phyloP scores from a whole-genome alignment of 2,888 invertebrate species.

The Tridacna gigas region DNA sequence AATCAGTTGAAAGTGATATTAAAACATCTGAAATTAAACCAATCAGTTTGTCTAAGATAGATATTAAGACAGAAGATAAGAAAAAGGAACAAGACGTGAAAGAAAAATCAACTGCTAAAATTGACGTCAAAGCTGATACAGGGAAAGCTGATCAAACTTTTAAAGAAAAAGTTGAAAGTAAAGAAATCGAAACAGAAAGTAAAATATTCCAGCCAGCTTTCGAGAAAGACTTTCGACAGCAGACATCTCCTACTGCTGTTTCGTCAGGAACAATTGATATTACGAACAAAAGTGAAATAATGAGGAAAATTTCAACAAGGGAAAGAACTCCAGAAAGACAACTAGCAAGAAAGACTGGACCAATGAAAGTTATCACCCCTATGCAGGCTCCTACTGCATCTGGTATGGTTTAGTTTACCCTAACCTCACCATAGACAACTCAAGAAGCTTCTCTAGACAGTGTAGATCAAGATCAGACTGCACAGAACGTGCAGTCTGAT shows the following conservation, averaged over 20 bases:
- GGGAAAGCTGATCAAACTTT: neutral
- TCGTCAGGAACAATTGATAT: constrained; percentile 56
- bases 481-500: too few species aligned
- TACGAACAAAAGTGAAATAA: constrained; percentile 58
- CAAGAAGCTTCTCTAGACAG: too few species aligned
- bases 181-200: neutral
- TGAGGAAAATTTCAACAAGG: constrained; percentile 56
- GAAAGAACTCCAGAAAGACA: constrained; percentile 63
- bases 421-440: too few species aligned
- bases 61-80: too few species aligned
- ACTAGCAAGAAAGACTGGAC: constrained; percentile 45
- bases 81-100: too few species aligned
- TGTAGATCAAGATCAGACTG: too few species aligned
- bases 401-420: constrained; percentile 10
- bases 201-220: constrained; percentile 17
- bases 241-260: neutral
- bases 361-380: constrained; percentile 59
- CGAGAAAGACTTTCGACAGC: constrained; percentile 31
- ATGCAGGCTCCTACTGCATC: constrained; percentile 14
- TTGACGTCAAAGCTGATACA: neutral
- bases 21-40: constrained; percentile 16
- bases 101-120: constrained; percentile 1
- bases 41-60: neutral
- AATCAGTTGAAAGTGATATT: constrained; percentile 60
- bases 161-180: neutral